phyloP scores from a whole-genome alignment of 1,140 invertebrate species.

The Lepidurus apus region DNA sequence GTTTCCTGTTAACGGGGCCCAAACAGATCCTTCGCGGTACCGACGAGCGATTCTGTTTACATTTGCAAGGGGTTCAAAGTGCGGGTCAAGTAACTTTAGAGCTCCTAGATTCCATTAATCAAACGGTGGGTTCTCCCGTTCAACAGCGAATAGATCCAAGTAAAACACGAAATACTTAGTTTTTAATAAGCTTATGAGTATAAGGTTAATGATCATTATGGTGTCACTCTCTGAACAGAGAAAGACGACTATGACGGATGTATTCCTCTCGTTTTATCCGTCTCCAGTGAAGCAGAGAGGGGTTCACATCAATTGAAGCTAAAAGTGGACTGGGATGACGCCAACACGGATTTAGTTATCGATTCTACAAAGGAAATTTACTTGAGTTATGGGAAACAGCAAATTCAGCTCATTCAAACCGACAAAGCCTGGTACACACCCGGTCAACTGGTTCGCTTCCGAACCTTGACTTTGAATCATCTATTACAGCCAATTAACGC shows the following conservation, averaged over 20 bases:
- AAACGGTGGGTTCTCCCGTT: slow-evolving; percentile 23
- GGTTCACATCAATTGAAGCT: not conserved
- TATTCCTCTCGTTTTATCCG: not conserved
- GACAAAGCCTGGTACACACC: slow-evolving; percentile 59
- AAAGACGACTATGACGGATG: not conserved
- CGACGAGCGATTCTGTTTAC: slow-evolving; percentile 46
- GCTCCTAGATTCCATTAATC: slow-evolving; percentile 34
- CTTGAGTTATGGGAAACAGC: slow-evolving; percentile 43
- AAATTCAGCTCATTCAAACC: slow-evolving; percentile 52
- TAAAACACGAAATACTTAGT: not conserved
- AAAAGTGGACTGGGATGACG: slow-evolving; percentile 37
- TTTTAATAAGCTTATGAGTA: not conserved
- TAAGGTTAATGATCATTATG: not conserved
- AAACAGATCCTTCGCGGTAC: slow-evolving; percentile 46
- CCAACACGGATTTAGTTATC: slow-evolving; percentile 50
- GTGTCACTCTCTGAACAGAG: not conserved
- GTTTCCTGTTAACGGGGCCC: slow-evolving; percentile 49
- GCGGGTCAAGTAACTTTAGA: slow-evolving; percentile 46
- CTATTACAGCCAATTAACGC: slow-evolving; percentile 49
- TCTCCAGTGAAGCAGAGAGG: not conserved
- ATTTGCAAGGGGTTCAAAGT: slow-evolving; percentile 48
- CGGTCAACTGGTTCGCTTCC: slow-evolving; percentile 54
- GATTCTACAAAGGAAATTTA: slow-evolving; percentile 46
- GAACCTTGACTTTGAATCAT: slow-evolving; percentile 50
- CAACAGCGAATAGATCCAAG: slow-evolving; percentile 23